Evolutionary conservation across 1,140 invertebrate species (phyloP).

Genomic region (Calycopis cecrops): DNA sequence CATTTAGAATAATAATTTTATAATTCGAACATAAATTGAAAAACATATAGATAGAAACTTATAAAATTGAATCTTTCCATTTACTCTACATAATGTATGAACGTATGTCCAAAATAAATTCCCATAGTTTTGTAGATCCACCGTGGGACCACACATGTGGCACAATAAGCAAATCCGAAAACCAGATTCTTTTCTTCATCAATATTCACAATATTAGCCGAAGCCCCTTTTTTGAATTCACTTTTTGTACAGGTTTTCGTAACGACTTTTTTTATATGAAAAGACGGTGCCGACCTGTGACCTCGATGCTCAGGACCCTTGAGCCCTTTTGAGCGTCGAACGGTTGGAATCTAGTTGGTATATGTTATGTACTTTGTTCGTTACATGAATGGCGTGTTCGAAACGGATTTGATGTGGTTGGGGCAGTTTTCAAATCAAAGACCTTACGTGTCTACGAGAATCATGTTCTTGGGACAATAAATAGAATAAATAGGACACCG

Average conservation of each 20-base stretch:
- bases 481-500: background rate
- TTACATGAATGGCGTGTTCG: conserved; percentile 35
- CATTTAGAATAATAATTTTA: too few species aligned
- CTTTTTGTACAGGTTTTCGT: conserved; percentile 53
- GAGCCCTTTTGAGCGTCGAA: conserved; percentile 38
- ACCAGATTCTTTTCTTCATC: conserved; percentile 71
- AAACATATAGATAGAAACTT: too few species aligned
- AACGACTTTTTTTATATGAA: conserved; percentile 66
- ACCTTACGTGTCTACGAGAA: background rate
- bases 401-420: conserved; percentile 30
- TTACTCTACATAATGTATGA: too few species aligned
- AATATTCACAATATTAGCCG: conserved; percentile 72
- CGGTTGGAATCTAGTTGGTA: conserved; percentile 60
- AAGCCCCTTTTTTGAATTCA: conserved; percentile 56
- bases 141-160: conserved; percentile 64
- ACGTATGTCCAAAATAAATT: conserved; percentile 19
- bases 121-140: conserved; percentile 33
- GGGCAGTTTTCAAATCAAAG: conserved; percentile 28
- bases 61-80: too few species aligned
- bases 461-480: conserved; percentile 1
- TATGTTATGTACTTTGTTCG: conserved; percentile 46
- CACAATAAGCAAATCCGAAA: conserved; percentile 51
- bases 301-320: conserved; percentile 36
- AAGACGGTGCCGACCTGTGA: conserved; percentile 62
- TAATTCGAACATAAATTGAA: too few species aligned